Evolutionary conservation across 2,888 invertebrate genomes (phyloP).

Genomic region (Xestia xanthographa): DNA sequence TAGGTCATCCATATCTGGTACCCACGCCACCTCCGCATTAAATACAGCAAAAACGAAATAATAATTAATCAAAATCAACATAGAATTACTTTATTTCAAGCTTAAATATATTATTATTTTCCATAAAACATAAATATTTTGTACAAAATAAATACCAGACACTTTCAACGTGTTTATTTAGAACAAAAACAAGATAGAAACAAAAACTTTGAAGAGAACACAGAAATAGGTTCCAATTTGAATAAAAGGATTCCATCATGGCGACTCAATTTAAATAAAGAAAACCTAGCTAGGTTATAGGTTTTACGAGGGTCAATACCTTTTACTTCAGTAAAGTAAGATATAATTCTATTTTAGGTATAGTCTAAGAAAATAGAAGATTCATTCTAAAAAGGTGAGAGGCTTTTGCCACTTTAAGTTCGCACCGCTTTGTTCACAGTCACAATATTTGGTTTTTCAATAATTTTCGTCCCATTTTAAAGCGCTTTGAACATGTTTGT

Average conservation of each 20-base stretch:
- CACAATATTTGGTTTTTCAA: neutral
- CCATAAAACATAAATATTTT: neutral
- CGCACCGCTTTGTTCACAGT: neutral
- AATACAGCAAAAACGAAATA: neutral
- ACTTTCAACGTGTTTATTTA: constrained; percentile 14
- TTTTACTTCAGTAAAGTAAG: constrained; percentile 5
- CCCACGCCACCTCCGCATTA: too few species aligned
- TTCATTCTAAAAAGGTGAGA: neutral
- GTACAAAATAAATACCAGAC: constrained; percentile 9
- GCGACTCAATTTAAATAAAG: constrained; percentile 33
- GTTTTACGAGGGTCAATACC: constrained; percentile 30
- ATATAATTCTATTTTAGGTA: neutral
- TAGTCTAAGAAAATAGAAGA: neutral
- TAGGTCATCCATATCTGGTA: neutral
- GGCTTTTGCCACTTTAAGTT: neutral
- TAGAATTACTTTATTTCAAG: neutral
- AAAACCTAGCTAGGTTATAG: constrained; percentile 17
- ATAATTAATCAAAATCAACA: neutral
- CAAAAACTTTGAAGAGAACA: constrained; percentile 13
- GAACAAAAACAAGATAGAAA: constrained; percentile 7
- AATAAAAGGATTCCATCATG: constrained; percentile 47
- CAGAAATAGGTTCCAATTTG: constrained; percentile 50
- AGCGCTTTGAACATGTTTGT: neutral
- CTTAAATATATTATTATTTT: neutral
- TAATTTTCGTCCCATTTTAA: neutral